Evolutionary conservation across 64 coral and sea anemone genomes (phyloP), one percentile per base, ranked within the genome.

Genomic region (Stylophora pistillata): DNA sequence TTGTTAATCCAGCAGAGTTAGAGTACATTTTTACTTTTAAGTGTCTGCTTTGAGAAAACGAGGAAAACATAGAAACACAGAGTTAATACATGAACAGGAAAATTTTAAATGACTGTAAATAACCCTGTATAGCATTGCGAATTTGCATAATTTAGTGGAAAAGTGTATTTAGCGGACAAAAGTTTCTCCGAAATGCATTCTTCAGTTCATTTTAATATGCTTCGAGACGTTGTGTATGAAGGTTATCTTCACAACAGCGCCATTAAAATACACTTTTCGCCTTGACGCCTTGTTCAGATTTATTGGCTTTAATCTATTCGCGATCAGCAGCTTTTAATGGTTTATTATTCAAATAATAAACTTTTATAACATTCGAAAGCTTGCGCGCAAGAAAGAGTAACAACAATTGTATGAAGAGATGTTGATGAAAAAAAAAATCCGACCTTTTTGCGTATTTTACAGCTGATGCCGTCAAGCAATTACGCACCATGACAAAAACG

Each of bases 61-160:
- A 68, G 23, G 23, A 21, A 11, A 68, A 68, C 23, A 68, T n/a
- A 25, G 10, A 66, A 66, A 62, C 57, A 53, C 13, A 4, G 32
- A 66, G 60, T 64, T 82, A 12, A 47, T 63, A 61, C 15, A 64
- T 53, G 58, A 82, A 82, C 58, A 53, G 9, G 33, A 27, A 70
- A 84, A 84, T 84, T 64, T 32, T 63, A 28, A 84, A 84, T 84
- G 62, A 84, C 16, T 70, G 23, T 10, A 84, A n/a, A 21, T 84
- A 65, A 28, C 33, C 62, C 27, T 47, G 33, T 84, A 33, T 69
- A 65, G 69, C 80, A 69, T 63, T 21, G 79, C 30, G 58, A 68
- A 82, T 84, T 84, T 84, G 62, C 80, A 84, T 84, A 84, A 84
- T 84, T 68, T 84, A 84, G 80, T 84, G 58, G 34, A 84, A 84